These are phyloP conservation scores for Drosophila obscura DNA, from an alignment of 1,140 invertebrate species.

Conservation along the genomic window DNA sequence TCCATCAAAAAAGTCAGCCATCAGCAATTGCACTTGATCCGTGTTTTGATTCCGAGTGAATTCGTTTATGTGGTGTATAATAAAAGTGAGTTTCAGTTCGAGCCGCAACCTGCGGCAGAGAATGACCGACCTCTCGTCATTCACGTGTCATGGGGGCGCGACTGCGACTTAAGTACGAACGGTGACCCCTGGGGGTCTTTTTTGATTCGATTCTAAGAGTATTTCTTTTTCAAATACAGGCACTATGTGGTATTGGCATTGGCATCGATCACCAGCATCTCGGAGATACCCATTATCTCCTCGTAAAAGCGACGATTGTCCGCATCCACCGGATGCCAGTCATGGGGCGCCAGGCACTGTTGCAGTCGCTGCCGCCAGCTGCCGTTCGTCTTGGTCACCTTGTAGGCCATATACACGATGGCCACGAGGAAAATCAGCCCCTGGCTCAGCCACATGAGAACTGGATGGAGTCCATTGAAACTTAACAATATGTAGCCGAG, in stretches of 20 bases:
- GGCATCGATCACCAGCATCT: constrained; percentile 76
- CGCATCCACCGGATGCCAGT: constrained; percentile 81
- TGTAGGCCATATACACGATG: constrained; percentile 68
- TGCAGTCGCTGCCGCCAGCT: constrained; percentile 53
- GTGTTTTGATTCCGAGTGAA: constrained; percentile 1
- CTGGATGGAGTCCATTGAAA: constrained; percentile 25
- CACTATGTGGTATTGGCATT: constrained; percentile 63
- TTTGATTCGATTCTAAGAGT: constrained; percentile 43
- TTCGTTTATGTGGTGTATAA: constrained; percentile 32
- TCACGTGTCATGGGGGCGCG: constrained; percentile 19
- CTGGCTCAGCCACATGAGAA: constrained; percentile 62
- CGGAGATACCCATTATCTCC: constrained; percentile 78
- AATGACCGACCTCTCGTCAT: not conserved
- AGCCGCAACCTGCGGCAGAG: too few species aligned
- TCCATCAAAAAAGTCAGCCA: constrained; percentile 41
- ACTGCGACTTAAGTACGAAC: constrained; percentile 10
- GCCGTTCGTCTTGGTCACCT: constrained; percentile 67
- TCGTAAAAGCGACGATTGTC: constrained; percentile 77
- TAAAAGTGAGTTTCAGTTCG: constrained; percentile 57
- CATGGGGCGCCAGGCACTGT: constrained; percentile 75
- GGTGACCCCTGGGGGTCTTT: not conserved
- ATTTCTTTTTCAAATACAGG: constrained; percentile 41
- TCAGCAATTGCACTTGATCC: constrained; percentile 24
- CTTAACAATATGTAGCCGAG: constrained; percentile 33
- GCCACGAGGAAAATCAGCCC: constrained; percentile 55